Percentiles rank a stretch among this genome's conserved stretches.
These are phyloP conservation scores for Kryphioiulus occultus DNA, from an alignment of 2,888 invertebrate genomes.

Conservation along the genomic window DNA sequence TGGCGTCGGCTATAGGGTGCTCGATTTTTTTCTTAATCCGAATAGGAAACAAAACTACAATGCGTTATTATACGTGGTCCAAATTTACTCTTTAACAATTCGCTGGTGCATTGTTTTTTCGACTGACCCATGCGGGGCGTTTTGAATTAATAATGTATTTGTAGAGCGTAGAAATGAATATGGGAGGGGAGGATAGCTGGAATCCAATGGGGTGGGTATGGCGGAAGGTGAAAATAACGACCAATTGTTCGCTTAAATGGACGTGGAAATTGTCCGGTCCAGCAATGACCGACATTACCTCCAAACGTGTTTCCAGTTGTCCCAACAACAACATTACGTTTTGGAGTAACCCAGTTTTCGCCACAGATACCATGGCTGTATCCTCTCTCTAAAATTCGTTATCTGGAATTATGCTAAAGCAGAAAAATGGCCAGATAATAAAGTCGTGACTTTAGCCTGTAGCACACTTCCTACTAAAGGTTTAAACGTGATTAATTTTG, in stretches of 20 bases:
- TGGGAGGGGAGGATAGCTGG: background rate
- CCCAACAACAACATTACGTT: background rate
- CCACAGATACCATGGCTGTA: background rate
- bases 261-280: background rate
- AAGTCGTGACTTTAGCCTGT: background rate
- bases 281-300: constrained; percentile 4
- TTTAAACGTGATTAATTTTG: background rate
- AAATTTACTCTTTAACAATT: background rate
- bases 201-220: background rate
- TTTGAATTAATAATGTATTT: background rate
- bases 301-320: background rate
- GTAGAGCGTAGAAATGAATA: background rate
- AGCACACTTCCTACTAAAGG: background rate
- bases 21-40: background rate
- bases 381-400: background rate
- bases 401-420: background rate
- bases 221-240: background rate
- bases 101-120: background rate
- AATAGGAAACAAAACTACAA: background rate
- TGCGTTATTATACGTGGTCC: background rate
- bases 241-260: constrained; percentile 6
- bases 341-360: background rate
- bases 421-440: background rate
- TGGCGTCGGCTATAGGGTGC: background rate
- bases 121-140: background rate